Evolutionary conservation across 2,797 vertebrate genomes (phyloP).

Genomic region (Danionella dracula): DNA sequence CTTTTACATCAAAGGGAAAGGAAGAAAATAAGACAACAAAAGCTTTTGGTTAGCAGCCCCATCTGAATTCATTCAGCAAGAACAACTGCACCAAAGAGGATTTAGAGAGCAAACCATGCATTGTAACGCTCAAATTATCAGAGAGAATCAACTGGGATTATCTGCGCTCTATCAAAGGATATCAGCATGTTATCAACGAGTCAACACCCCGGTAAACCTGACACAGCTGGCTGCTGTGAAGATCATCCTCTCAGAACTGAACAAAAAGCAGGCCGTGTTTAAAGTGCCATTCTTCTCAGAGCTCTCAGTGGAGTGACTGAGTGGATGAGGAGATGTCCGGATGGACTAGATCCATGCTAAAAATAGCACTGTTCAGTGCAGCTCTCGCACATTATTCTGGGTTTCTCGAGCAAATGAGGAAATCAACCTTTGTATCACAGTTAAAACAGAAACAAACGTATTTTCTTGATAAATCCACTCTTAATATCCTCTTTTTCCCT

Average conservation of each 20-base stretch:
- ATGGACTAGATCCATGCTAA: constrained; percentile 42
- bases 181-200: constrained; percentile 54
- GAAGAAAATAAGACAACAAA: constrained; percentile 37
- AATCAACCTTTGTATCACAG: too few species aligned
- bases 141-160: constrained; percentile 64
- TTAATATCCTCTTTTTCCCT: too few species aligned
- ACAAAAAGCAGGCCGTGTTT: constrained; percentile 23
- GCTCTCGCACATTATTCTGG: constrained; percentile 3
- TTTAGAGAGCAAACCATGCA: constrained; percentile 55
- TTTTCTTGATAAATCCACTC: too few species aligned
- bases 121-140: constrained; percentile 66
- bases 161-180: constrained; percentile 61
- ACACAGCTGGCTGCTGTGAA: constrained; percentile 46
- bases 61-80: constrained; percentile 57
- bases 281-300: constrained; percentile 25
- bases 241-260: constrained; percentile 11
- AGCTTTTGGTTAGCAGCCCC: constrained; percentile 48
- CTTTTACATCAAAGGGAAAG: constrained; percentile 43
- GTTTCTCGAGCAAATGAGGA: background rate
- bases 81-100: constrained; percentile 63
- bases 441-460: too few species aligned
- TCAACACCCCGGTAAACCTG: constrained; percentile 53
- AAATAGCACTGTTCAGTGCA: constrained; percentile 5
- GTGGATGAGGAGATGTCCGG: constrained; percentile 37
- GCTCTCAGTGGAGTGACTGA: constrained; percentile 19